These are phyloP conservation scores for Tipula vernalis DNA, from an alignment of 2,888 invertebrate species.

Conservation along the genomic window DNA sequence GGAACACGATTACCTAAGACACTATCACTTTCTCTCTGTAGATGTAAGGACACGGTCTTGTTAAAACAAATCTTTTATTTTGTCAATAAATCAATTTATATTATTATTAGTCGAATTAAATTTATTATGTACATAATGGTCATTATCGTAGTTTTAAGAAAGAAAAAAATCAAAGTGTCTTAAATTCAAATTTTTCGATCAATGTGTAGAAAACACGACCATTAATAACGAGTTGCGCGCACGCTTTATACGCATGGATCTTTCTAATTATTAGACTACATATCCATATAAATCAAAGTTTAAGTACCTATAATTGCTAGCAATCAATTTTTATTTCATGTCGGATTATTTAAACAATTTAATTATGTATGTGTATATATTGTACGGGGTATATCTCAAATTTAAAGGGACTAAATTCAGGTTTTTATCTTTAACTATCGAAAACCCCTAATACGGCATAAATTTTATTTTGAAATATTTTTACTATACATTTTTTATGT, in stretches of 20 bases:
- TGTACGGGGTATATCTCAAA: background rate
- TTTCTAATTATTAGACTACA: background rate
- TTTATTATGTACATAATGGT: background rate
- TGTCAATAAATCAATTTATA: background rate
- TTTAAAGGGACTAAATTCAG: background rate
- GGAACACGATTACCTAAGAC: too few relatives aligned
- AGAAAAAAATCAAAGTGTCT: background rate
- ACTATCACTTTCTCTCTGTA: too few relatives aligned
- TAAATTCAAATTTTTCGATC: background rate
- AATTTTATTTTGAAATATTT: background rate
- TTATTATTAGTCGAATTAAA: background rate
- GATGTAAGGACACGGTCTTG: background rate
- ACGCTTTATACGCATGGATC: background rate
- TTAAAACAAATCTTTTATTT: background rate
- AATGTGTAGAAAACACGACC: background rate
- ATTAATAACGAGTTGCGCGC: background rate
- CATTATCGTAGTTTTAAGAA: background rate
- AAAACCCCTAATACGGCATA: background rate
- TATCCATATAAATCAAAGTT: background rate
- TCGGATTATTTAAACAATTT: background rate
- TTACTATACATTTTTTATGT: background rate
- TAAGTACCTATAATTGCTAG: background rate
- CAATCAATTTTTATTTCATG: background rate
- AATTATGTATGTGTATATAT: background rate
- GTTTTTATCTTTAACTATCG: too few relatives aligned